Evolutionary conservation across 1,140 invertebrate genomes (phyloP).

Genomic region (Trichonephila clavipes): DNA sequence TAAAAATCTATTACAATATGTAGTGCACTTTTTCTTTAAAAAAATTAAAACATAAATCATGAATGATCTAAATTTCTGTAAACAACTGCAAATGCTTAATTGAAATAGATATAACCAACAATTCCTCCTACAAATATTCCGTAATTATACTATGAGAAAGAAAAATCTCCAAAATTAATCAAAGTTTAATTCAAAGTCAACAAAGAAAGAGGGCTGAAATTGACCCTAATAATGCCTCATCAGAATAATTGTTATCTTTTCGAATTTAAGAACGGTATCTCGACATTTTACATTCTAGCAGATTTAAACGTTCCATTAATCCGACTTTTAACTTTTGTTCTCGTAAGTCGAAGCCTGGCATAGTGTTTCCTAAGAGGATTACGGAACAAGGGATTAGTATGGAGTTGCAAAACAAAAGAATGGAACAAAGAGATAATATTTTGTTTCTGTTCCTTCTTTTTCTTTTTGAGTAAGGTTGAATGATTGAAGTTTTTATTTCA

Average conservation of each 20-base stretch:
- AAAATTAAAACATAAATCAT: too few species aligned
- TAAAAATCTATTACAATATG: too few species aligned
- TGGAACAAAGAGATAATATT: not conserved
- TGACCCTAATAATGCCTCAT: not conserved
- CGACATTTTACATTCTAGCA: not conserved
- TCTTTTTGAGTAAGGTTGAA: not conserved
- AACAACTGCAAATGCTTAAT: too few species aligned
- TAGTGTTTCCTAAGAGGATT: constrained; percentile 17
- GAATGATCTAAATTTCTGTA: too few species aligned
- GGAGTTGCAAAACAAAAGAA: not conserved
- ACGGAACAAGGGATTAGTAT: not conserved
- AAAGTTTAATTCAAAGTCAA: too few species aligned
- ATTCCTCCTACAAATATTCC: too few species aligned
- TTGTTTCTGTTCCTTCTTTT: not conserved
- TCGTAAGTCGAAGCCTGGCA: not conserved
- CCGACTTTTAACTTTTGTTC: constrained; percentile 10
- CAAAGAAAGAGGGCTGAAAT: not conserved
- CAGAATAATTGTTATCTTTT: not conserved
- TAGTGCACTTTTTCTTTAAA: too few species aligned
- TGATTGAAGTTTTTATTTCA: not conserved
- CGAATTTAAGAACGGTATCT: not conserved
- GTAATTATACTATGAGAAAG: too few species aligned
- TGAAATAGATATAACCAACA: too few species aligned
- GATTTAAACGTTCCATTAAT: not conserved
- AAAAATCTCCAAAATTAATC: too few species aligned